phyloP scores from a whole-genome alignment of 1,140 invertebrate species.

The Acromyrmex charruanus region DNA sequence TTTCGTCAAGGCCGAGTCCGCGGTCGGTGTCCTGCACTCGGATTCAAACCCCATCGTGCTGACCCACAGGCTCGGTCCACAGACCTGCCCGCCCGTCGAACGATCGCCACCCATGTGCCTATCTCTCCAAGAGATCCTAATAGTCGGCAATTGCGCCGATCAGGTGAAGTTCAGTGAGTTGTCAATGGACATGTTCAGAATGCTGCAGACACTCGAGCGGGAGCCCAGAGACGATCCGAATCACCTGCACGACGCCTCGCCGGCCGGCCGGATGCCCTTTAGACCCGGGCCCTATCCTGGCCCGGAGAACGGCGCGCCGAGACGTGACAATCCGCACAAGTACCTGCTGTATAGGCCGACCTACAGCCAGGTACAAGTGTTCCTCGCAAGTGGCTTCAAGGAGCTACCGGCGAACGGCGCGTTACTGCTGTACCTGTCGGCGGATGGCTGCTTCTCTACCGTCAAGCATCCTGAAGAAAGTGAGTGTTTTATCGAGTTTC shows the following conservation, averaged over 20 bases:
- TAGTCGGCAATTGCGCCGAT: constrained; percentile 97
- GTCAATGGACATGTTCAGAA: constrained; percentile 99
- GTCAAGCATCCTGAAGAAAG: constrained; percentile 96
- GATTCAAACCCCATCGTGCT: constrained; percentile 94
- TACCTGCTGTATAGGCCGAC: constrained; percentile 98
- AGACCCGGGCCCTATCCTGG: constrained; percentile 88
- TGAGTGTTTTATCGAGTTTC: constrained; percentile 87
- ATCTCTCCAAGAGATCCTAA: constrained; percentile 96
- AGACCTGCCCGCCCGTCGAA: constrained; percentile 95
- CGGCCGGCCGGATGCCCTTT: constrained; percentile 92
- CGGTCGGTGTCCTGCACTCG: constrained; percentile 94
- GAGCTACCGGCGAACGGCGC: constrained; percentile 97
- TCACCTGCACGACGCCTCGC: constrained; percentile 95
- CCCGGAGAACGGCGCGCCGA: constrained; percentile 91
- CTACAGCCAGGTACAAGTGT: constrained; percentile 97
- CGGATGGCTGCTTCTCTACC: constrained; percentile 96
- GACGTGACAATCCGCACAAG: constrained; percentile 98
- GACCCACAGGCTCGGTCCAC: constrained; percentile 94
- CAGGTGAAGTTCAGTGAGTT: constrained; percentile 99
- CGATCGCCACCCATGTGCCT: constrained; percentile 94
- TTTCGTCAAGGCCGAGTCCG: constrained; percentile 97
- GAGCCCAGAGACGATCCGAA: constrained; percentile 95
- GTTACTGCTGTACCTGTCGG: constrained; percentile 96
- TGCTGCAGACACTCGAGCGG: constrained; percentile 97
- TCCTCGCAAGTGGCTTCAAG: constrained; percentile 97